Percentiles rank a stretch among this genome's conserved stretches.
phyloP scores from a whole-genome alignment of 2,113 vertebrate genomes.

The Chauna torquata region DNA sequence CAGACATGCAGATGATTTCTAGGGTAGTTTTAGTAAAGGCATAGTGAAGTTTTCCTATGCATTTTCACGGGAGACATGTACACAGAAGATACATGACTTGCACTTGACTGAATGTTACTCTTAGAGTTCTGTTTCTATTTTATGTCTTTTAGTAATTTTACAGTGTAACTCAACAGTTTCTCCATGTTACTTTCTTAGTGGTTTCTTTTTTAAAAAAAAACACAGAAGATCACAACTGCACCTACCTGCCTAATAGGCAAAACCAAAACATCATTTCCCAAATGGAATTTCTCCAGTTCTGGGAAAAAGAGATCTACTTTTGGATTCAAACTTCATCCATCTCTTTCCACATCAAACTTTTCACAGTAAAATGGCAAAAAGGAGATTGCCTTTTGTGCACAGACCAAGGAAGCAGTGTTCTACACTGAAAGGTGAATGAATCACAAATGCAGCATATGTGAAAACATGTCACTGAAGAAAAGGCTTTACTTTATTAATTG shows the following conservation, averaged over 20 bases:
- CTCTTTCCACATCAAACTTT: background rate
- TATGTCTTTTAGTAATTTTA: background rate
- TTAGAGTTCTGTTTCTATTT: background rate
- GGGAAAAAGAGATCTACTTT: background rate
- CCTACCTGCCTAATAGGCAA: background rate
- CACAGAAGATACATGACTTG: background rate
- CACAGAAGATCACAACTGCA: background rate
- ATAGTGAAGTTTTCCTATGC: background rate
- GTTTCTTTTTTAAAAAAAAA: background rate
- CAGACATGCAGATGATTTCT: background rate
- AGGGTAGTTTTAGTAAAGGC: background rate
- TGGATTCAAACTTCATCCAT: background rate
- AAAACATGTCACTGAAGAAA: background rate
- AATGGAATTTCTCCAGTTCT: background rate
- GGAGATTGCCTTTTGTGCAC: background rate
- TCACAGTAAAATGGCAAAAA: background rate
- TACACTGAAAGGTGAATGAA: background rate
- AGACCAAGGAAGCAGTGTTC: background rate
- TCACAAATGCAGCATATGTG: background rate
- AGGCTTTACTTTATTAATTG: background rate
- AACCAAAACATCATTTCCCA: background rate
- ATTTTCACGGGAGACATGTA: background rate
- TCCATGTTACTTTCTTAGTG: background rate
- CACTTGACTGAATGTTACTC: background rate
- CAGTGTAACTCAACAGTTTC: background rate